Base-by-base conservation (phyloP, 1,140 invertebrate species). In the Atta cephalotes region DNA sequence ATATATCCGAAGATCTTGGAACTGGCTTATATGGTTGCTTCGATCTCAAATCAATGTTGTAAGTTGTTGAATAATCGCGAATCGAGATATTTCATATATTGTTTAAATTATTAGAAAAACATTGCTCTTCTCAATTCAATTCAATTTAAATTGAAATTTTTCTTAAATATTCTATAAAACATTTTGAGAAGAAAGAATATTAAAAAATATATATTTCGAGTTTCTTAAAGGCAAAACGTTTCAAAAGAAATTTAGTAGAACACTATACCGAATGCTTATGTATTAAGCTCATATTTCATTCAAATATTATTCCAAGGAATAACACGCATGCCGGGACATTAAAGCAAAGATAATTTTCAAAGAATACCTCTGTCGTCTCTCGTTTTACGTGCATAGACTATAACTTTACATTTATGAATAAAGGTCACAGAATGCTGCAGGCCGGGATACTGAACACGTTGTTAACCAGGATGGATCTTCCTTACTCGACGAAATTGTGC, bases 401-500 rank as follows among this genome's bases (percentile, higher is more conserved):
- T 3, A 5, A 21, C 7, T 53, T 66, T 65, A n/a, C n/a, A 28
- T 53, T 39, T n/a, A 49, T 39, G 28, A 85, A 72, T 60, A 53
- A 84, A 94, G 94, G 92, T 89, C 56, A 86, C n/a, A 93, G 70
- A 81, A 91, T 94, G 88, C 14, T 94, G 9, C 68, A 90, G 58
- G 89, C 80, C 63, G 90, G 91, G 51, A 80, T 94, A 35, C 74
- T 93, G 14, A 87, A 92, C 72, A 25, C 72, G 35, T 68, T 95
- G 16, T 45, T 94, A 3, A 58, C 74, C 9, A 92, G 91, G 88
- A 86, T 94, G 77, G 85, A 91, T 70, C 78, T 91, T 18, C 60
- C 72, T 14, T 90, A 91, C 58, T 88, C 71, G 1, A 87, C 66
- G 18, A 49, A 87, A 68, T n/a, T 65, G 51, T 10, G 14, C 4